Base-by-base conservation (phyloP, 2,888 invertebrate genomes). In the Selenia dentaria region DNA sequence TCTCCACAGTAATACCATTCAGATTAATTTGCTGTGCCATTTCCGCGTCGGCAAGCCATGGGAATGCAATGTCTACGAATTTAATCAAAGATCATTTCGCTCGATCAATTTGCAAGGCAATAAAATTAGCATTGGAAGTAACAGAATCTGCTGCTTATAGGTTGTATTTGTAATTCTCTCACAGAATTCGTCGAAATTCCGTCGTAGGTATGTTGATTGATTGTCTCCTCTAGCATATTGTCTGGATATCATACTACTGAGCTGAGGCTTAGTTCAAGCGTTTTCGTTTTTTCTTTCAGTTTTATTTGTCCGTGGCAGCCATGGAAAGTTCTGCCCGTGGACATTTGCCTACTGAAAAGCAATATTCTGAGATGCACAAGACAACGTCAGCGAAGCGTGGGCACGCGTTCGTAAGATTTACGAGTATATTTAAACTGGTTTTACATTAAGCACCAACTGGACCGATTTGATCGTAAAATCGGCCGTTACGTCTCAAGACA, bases 351-450 rank as follows among this genome's bases (percentile, higher is more conserved):
- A 35, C 33, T 28, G 44, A 51, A 51, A 45, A 47, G 43, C 34
- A 40, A 54, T 43, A 51, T 51, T 47, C 60, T 63, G n/a, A 62
- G 64, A 63, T 59, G 58, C 54, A 72, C 65, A 70, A 73, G 74
- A 78, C 72, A 74, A 67, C 63, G 67, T 72, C 62, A 66, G 49
- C 27, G 46, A 54, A 50, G 51, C 51, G 51, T 79, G 79, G 83
- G 83, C 84, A 84, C 84, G 84, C 79, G 83, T 72, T 71, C 65
- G 54, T 60, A 67, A 83, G 83, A 87, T 86, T 85, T 87, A 87
- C 84, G 86, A 83, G 83, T 85, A 80, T 83, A 84, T 85, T 87
- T 83, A 85, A 87, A 86, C 86, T 82, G 86, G 84, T 86, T 86
- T 79, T 74, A 80, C 83, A 83, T 86, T 85, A 85, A 83, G 78